A percentile compares a stretch with the other conserved stretches of the same genome.
phyloP scores from a whole-genome alignment of 2,888 invertebrate genomes.

The Acrobeloides nanus region DNA sequence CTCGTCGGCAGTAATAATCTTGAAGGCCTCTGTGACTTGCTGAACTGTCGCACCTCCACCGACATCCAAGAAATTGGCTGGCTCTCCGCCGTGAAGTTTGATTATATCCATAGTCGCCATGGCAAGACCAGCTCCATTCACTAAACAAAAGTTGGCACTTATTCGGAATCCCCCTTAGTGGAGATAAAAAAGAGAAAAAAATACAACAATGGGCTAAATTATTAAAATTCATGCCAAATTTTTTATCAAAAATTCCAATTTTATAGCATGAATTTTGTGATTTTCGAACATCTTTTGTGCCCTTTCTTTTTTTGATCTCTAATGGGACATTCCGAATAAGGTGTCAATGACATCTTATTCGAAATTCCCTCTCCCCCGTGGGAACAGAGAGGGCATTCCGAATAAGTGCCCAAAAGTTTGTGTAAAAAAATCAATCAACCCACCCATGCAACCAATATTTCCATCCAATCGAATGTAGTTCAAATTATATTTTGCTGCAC shows the following conservation, averaged over 20 bases:
- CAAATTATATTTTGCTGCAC: conserved; percentile 81
- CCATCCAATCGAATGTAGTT: conserved; percentile 97
- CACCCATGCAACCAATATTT: conserved; percentile 81
- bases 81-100: conserved; percentile 85
- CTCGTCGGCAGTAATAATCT: conserved; percentile 71
- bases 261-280: too few relatives aligned
- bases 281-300: too few relatives aligned
- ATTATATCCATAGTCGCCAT: conserved; percentile 99
- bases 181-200: not conserved
- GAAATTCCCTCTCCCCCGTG: too few relatives aligned
- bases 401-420: too few relatives aligned
- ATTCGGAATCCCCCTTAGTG: not conserved
- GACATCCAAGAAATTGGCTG: conserved; percentile 92
- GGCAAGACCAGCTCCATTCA: conserved; percentile 92
- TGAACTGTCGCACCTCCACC: conserved; percentile 90
- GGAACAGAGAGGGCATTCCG: too few relatives aligned
- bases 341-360: too few relatives aligned
- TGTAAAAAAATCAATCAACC: conserved; percentile 6
- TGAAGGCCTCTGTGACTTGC: conserved; percentile 69
- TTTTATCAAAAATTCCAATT: too few relatives aligned
- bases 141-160: conserved; percentile 58
- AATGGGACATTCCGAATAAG: too few relatives aligned
- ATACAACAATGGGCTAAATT: not conserved
- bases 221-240: too few relatives aligned
- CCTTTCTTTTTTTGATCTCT: too few relatives aligned